These are phyloP conservation scores for Phocoena sinus DNA, from an alignment of 2,113 vertebrate species.

Conservation along the genomic window DNA sequence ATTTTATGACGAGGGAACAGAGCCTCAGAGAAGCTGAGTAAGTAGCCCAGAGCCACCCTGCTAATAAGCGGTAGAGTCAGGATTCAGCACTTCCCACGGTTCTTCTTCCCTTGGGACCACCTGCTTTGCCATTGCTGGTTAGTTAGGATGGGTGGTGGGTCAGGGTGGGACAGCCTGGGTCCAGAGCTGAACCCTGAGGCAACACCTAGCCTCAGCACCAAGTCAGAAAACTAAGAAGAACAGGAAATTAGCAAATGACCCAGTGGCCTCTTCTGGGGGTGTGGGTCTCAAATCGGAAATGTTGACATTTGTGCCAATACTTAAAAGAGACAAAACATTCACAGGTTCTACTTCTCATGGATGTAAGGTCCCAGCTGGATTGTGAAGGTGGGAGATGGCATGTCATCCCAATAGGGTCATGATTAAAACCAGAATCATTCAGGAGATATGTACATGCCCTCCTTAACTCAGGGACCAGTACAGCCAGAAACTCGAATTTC, in stretches of 20 bases:
- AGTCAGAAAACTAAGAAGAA: neutral
- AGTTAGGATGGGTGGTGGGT: neutral
- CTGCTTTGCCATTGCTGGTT: neutral
- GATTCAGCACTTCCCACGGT: neutral
- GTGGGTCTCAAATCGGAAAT: neutral
- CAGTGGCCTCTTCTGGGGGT: neutral
- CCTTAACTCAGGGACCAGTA: neutral
- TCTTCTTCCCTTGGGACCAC: neutral
- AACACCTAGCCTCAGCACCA: neutral
- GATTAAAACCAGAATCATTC: neutral
- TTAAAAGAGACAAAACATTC: neutral
- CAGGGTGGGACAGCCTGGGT: neutral
- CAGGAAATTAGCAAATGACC: neutral
- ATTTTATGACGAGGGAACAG: neutral
- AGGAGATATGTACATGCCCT: neutral
- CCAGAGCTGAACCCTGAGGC: neutral
- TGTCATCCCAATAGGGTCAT: neutral
- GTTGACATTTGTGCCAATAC: neutral
- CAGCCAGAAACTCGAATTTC: neutral
- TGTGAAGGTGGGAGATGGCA: neutral
- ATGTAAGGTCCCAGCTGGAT: neutral
- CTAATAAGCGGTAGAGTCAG: no score
- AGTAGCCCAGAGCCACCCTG: neutral
- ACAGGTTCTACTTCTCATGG: neutral
- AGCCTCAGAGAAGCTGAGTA: neutral